Conservation (phyloP, 2,888 invertebrate species). For the Endomychus coccineus region DNA sequence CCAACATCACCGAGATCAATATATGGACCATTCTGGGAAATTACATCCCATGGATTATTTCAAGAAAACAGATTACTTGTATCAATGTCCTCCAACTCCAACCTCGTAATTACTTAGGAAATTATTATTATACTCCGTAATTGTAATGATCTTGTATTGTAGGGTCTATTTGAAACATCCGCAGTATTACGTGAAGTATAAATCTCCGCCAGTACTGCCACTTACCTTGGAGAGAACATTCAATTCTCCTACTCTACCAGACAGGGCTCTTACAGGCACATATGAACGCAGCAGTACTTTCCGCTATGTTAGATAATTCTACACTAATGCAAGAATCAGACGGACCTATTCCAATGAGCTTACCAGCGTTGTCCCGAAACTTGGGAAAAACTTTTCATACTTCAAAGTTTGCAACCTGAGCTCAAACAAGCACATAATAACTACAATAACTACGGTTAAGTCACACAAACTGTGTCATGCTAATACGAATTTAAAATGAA, state of each 20-base stretch:
- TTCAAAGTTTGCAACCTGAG: too few species aligned
- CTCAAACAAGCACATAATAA: too few species aligned
- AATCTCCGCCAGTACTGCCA: constrained; percentile 52
- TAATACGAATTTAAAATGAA: too few species aligned
- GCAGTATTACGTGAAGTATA: constrained; percentile 51
- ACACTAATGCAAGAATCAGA: too few species aligned
- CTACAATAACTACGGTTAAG: too few species aligned
- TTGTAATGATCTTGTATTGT: constrained; percentile 28
- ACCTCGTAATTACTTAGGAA: constrained; percentile 37
- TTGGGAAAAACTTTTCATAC: too few species aligned
- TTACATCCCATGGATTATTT: constrained; percentile 55
- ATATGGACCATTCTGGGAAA: constrained; percentile 51
- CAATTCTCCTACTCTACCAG: constrained; percentile 49
- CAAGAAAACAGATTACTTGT: constrained; percentile 44
- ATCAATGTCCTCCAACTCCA: constrained; percentile 52
- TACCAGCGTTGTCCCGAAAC: too few species aligned
- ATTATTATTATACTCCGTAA: constrained; percentile 9
- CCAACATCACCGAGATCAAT: constrained; percentile 55
- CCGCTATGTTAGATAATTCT: constrained; percentile 44
- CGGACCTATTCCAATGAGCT: too few species aligned
- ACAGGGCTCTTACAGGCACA: constrained; percentile 50
- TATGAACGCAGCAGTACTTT: constrained; percentile 51
- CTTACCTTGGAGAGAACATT: constrained; percentile 46
- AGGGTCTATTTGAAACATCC: constrained; percentile 53
- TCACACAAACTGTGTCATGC: too few species aligned